Evolutionary conservation across 2,888 invertebrate genomes (phyloP).

Genomic region (Trichogramma dendrolimi): DNA sequence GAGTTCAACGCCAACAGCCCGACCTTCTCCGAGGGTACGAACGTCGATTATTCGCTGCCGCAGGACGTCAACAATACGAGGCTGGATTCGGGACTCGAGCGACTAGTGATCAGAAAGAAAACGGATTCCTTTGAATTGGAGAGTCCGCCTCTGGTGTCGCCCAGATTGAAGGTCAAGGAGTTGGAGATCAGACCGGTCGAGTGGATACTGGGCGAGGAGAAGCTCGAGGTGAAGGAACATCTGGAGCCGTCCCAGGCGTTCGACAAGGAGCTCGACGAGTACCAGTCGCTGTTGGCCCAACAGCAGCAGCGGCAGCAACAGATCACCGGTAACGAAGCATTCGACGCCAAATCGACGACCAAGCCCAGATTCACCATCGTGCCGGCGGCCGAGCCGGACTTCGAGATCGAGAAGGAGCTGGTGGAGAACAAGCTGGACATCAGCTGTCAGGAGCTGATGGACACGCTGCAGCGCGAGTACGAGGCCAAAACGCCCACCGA

Average conservation of each 20-base stretch:
- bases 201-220: constrained; percentile 51
- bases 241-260: constrained; percentile 46
- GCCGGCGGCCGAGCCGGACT: constrained; percentile 42
- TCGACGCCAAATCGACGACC: not conserved
- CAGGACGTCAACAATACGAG: constrained; percentile 29
- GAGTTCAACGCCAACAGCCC: constrained; percentile 42
- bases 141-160: constrained; percentile 45
- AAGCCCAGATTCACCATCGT: constrained; percentile 42
- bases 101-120: constrained; percentile 25
- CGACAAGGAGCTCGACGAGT: constrained; percentile 47
- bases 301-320: constrained; percentile 28
- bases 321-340: not conserved
- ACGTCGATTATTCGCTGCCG: constrained; percentile 38
- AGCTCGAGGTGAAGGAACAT: constrained; percentile 47
- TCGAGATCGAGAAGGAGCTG: constrained; percentile 41
- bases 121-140: constrained; percentile 44
- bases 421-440: constrained; percentile 47
- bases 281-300: constrained; percentile 38
- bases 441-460: constrained; percentile 48
- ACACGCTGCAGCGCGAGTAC: constrained; percentile 45
- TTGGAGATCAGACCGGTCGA: constrained; percentile 46
- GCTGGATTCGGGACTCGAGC: constrained; percentile 23
- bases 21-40: constrained; percentile 41
- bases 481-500: constrained; percentile 47
- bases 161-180: constrained; percentile 41